Evolutionary conservation across 1,140 invertebrate species (phyloP), one percentile per base, ranked within the genome.

Genomic region (Conopomorpha cramerella): DNA sequence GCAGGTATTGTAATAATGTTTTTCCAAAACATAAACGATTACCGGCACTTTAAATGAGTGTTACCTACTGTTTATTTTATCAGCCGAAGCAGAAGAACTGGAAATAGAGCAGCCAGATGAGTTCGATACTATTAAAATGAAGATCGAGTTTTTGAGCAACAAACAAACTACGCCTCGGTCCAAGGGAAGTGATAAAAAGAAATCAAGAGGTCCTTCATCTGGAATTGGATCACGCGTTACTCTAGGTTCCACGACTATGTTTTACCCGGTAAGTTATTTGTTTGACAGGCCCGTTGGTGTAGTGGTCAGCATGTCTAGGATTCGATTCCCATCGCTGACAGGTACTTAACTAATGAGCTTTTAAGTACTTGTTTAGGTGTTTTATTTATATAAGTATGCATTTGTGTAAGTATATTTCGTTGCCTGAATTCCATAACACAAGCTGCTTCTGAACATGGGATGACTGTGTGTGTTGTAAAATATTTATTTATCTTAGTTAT

Each of bases 161-260:
- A 57, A 45, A 31, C 70, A 58, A 51, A 42, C 39, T 7, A 62
- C 71, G 3, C 60, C 67, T 7, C 51, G 53, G 15, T 66, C 63
- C n/a, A 74, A 63, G 50, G 43, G 36, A 3, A 50, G 49, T 29
- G 59, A 65, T 13, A 76, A 71, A 30, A 74, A 68, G 38, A 68
- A 68, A 36, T 66, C 63, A 43, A 56, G 36, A 36, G 51, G 56
- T 7, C 40, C 57, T 2, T 51, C 39, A 13, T 59, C 66, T 3
- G 63, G 62, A 3, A 13, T 63, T 3, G 41, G 42, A 3, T 64
- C 61, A 2, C 55, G 62, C 19, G 47, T 51, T 7, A 56, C 46
- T 8, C n/a, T 18, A 10, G 37, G 37, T 26, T 38, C 37, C n/a
- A 16, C 37, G 7, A 38, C 19, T 12, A 32, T 38, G 29, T 33